These are phyloP conservation scores for Muscicapa striata DNA, from an alignment of 2,797 vertebrate species.

Conservation along the genomic window DNA sequence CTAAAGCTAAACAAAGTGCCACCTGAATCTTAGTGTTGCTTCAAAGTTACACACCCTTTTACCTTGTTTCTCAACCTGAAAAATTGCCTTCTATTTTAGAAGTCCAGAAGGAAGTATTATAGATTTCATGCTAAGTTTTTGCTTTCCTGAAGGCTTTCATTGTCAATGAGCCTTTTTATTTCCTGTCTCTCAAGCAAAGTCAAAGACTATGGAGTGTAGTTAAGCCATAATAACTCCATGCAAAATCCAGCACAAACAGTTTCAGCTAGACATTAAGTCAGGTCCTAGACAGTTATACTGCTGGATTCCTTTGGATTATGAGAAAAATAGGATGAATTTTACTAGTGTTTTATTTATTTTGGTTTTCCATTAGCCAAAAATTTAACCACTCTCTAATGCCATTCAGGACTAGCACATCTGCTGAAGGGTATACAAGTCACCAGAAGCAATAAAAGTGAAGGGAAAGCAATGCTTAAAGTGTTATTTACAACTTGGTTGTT, in stretches of 20 bases:
- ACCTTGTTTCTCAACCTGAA: background rate
- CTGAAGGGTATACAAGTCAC: background rate
- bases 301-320: background rate
- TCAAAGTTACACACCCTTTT: background rate
- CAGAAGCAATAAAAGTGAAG: background rate
- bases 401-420: background rate
- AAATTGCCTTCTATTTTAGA: background rate
- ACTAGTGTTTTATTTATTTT: background rate
- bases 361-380: background rate
- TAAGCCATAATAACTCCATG: background rate
- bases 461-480: background rate
- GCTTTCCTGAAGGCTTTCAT: background rate
- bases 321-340: background rate
- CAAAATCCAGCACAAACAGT: background rate
- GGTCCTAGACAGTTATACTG: background rate
- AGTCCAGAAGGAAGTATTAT: background rate
- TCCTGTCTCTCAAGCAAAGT: background rate
- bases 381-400: background rate
- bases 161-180: background rate
- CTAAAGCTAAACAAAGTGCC: background rate
- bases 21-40: background rate
- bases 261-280: background rate
- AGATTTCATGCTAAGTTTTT: background rate
- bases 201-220: background rate
- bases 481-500: constrained; percentile 9